Conservation (phyloP, 2,888 invertebrate species). For the Autographa gamma region DNA sequence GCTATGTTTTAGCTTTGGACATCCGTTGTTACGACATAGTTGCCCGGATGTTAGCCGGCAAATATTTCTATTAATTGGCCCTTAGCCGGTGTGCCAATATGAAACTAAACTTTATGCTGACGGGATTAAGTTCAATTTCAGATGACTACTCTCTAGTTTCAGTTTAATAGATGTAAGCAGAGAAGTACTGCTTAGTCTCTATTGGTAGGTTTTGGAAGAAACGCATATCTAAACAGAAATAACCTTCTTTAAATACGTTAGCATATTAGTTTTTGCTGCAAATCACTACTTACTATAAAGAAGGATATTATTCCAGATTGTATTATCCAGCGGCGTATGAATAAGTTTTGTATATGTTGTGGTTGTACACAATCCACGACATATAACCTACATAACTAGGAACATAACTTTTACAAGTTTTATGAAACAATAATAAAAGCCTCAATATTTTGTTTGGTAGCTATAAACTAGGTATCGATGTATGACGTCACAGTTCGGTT, state of each 20-base stretch:
- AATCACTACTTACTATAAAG: too few species aligned
- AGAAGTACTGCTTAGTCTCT: too few species aligned
- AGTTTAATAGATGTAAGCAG: background rate
- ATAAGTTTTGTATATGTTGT: too few species aligned
- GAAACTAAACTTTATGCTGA: background rate
- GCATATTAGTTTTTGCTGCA: too few species aligned
- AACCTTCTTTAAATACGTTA: too few species aligned
- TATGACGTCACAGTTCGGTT: slow-evolving; percentile 40
- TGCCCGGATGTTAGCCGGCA: background rate
- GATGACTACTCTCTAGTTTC: background rate
- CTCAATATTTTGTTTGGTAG: background rate
- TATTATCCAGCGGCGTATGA: too few species aligned
- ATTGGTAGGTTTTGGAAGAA: too few species aligned
- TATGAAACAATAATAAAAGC: slow-evolving; percentile 1
- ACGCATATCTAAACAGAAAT: too few species aligned
- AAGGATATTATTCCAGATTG: too few species aligned
- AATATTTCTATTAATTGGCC: slow-evolving; percentile 4
- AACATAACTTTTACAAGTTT: background rate
- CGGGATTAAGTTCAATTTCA: background rate
- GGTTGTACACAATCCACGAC: background rate
- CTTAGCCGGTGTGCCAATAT: background rate
- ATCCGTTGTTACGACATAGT: background rate
- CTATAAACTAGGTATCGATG: slow-evolving; percentile 38
- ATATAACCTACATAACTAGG: background rate
- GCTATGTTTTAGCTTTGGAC: background rate